Conservation (phyloP, 2,888 invertebrate species). For the Rhagonycha lutea region DNA sequence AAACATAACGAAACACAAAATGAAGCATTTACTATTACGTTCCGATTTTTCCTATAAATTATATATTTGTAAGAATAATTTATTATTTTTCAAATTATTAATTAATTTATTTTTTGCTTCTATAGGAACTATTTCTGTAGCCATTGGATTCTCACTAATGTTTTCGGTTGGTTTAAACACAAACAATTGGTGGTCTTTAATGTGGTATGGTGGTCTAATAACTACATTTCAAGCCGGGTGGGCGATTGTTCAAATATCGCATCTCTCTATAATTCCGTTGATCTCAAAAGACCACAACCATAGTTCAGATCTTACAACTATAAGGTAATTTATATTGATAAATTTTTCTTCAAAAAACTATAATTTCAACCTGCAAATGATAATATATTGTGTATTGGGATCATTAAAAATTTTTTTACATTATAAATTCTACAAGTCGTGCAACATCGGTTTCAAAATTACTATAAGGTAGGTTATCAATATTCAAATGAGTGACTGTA, state of each 20-base stretch:
- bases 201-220: constrained; percentile 65
- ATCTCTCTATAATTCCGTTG: constrained; percentile 87
- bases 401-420: not conserved
- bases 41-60: too few relatives aligned
- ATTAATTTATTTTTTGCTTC: not conserved
- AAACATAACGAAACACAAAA: too few relatives aligned
- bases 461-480: too few relatives aligned
- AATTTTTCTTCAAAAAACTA: not conserved
- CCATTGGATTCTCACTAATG: constrained; percentile 76
- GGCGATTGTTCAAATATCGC: constrained; percentile 93
- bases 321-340: constrained; percentile 63
- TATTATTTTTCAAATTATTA: not conserved
- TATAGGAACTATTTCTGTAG: constrained; percentile 71
- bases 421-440: not conserved
- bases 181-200: constrained; percentile 56
- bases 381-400: not conserved
- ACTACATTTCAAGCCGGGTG: constrained; percentile 89
- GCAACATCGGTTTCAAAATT: too few relatives aligned
- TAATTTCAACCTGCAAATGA: not conserved
- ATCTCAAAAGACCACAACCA: constrained; percentile 71
- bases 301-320: constrained; percentile 79
- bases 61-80: too few relatives aligned
- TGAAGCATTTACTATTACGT: too few relatives aligned
- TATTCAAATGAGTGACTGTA: too few relatives aligned
- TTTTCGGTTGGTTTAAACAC: constrained; percentile 74